Percentiles rank a stretch among this genome's conserved stretches.
Evolutionary conservation across 2,113 vertebrate species (phyloP).

Genomic region (Acanthisitta chloris): DNA sequence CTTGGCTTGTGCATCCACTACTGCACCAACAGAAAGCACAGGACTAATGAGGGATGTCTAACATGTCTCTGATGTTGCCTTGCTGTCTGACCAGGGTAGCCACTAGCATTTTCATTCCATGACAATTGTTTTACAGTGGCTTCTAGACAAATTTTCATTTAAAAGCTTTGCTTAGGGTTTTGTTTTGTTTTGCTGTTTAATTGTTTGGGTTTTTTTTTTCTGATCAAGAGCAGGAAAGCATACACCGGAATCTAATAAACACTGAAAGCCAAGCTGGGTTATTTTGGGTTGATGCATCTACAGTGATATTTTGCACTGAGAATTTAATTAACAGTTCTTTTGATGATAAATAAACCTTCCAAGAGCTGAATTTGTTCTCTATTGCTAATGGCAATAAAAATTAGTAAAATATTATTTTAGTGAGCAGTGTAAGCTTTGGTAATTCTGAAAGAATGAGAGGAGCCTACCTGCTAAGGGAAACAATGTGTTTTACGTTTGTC

Average conservation of each 20-base stretch:
- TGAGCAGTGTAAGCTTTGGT: background rate
- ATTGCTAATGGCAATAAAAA: background rate
- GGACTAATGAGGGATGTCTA: background rate
- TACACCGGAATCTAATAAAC: background rate
- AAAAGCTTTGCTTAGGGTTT: background rate
- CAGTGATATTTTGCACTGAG: background rate
- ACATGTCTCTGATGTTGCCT: background rate
- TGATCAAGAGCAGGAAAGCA: background rate
- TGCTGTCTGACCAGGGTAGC: background rate
- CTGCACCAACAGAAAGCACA: background rate
- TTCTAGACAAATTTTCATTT: background rate
- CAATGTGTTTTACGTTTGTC: background rate
- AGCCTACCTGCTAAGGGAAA: background rate
- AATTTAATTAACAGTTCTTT: conserved; percentile 3
- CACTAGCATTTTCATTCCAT: background rate
- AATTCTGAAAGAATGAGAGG: background rate
- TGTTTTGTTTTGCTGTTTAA: background rate
- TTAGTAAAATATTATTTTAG: background rate
- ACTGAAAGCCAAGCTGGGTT: background rate
- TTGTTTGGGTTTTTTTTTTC: background rate
- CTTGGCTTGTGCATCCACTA: background rate
- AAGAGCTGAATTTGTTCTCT: background rate
- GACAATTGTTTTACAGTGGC: background rate
- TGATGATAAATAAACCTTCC: background rate
- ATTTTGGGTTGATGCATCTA: background rate